Conservation (phyloP, 2,888 invertebrate species). For the Drosophila silvestris region DNA sequence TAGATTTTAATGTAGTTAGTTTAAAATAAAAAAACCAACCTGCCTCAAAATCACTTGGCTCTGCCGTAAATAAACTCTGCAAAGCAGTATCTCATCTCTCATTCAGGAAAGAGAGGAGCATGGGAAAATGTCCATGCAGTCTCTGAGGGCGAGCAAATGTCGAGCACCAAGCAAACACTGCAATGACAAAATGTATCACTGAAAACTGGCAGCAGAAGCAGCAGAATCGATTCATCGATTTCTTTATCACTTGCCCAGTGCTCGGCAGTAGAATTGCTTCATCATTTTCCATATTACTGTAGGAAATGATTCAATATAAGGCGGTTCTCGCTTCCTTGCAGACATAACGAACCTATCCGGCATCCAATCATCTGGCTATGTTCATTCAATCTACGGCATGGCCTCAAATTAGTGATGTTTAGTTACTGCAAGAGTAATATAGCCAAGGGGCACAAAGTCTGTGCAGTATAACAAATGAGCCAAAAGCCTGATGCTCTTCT, state of each 20-base stretch:
- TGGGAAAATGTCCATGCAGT: neutral
- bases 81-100: neutral
- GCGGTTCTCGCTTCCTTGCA: neutral
- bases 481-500: neutral
- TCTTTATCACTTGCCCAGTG: neutral
- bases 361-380: neutral
- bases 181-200: neutral
- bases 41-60: neutral
- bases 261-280: neutral
- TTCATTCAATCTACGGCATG: neutral
- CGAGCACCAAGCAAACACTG: neutral
- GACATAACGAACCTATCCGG: neutral
- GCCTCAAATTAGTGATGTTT: neutral
- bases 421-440: neutral
- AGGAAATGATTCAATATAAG: neutral
- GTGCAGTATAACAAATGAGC: neutral
- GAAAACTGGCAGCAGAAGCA: neutral
- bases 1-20: neutral
- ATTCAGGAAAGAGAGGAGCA: neutral
- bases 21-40: neutral
- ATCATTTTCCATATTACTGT: neutral
- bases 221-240: neutral
- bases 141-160: neutral
- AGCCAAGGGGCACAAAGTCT: neutral
- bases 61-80: neutral